These are phyloP conservation scores for Orthonyx spaldingii DNA, from an alignment of 2,113 vertebrate species.

Conservation along the genomic window DNA sequence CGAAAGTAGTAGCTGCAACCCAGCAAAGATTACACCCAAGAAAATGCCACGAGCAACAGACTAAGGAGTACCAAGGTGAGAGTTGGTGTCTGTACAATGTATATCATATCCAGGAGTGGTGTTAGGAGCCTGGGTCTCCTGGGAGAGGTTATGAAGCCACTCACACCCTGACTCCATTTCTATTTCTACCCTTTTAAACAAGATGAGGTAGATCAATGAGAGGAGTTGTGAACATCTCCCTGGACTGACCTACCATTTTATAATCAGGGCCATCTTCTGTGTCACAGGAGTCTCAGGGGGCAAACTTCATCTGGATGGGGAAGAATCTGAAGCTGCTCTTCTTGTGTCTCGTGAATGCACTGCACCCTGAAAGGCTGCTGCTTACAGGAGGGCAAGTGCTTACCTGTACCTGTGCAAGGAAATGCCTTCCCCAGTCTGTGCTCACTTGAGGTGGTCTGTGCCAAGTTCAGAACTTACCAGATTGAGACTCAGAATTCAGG, in stretches of 20 bases:
- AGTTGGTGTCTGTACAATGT: not conserved
- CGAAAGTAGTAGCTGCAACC: not conserved
- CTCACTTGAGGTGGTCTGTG: not conserved
- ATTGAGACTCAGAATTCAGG: not conserved
- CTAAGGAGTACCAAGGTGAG: not conserved
- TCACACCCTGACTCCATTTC: not conserved
- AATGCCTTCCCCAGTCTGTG: not conserved
- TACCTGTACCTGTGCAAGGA: not conserved
- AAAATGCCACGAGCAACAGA: not conserved
- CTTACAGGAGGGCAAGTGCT: not conserved
- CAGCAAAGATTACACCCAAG: not conserved
- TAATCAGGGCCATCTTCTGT: not conserved
- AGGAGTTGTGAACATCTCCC: not conserved
- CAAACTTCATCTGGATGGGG: not conserved
- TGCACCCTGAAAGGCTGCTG: not conserved
- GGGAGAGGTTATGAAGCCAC: not conserved
- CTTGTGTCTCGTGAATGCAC: not conserved
- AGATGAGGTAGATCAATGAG: accelerated
- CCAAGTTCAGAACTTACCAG: not conserved
- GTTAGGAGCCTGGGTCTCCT: not conserved
- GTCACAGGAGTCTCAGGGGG: not conserved
- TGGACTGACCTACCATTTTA: not conserved
- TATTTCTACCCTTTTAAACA: not conserved
- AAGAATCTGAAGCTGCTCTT: not conserved
- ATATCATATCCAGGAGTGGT: not conserved